Evolutionary conservation across 2,888 invertebrate species (phyloP).

Genomic region (Ethmia dodecea): DNA sequence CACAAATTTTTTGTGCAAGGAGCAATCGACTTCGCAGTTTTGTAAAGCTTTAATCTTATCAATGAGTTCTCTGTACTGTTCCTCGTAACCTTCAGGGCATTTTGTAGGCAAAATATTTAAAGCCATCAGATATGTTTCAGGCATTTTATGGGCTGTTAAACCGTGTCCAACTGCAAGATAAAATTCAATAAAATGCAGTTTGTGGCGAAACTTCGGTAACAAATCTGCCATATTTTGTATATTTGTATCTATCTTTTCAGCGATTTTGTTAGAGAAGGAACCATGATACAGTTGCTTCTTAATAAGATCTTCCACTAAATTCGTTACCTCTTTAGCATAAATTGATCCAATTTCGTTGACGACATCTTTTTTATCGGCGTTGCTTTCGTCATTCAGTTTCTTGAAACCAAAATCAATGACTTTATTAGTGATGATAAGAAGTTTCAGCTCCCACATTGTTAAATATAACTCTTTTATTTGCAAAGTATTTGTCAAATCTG

Average conservation of each 20-base stretch:
- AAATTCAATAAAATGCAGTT: neutral
- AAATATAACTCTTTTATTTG: conserved; percentile 26
- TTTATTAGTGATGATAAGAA: conserved; percentile 23
- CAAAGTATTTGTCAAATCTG: conserved; percentile 18
- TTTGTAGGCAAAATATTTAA: neutral
- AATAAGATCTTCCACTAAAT: conserved; percentile 23
- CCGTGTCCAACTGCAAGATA: neutral
- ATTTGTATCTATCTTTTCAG: neutral
- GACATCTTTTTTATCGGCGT: neutral
- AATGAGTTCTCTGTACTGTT: neutral
- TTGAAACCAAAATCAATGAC: conserved; percentile 11
- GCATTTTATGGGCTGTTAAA: neutral
- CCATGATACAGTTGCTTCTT: conserved; percentile 19
- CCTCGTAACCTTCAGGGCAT: neutral
- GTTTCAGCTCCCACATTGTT: conserved; percentile 27
- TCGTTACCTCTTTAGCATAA: conserved; percentile 25
- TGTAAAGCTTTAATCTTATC: neutral
- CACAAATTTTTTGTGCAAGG: neutral
- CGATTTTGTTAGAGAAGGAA: conserved; percentile 10
- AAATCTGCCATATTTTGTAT: neutral
- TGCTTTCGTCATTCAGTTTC: conserved; percentile 4
- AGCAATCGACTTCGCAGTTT: neutral
- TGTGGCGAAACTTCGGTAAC: neutral
- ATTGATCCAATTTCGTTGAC: conserved; percentile 14
- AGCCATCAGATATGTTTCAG: neutral